Percentiles rank a stretch among this genome's conserved stretches.
These are phyloP conservation scores for Drosophila lacertosa DNA, from an alignment of 1,140 invertebrate genomes.

Conservation along the genomic window DNA sequence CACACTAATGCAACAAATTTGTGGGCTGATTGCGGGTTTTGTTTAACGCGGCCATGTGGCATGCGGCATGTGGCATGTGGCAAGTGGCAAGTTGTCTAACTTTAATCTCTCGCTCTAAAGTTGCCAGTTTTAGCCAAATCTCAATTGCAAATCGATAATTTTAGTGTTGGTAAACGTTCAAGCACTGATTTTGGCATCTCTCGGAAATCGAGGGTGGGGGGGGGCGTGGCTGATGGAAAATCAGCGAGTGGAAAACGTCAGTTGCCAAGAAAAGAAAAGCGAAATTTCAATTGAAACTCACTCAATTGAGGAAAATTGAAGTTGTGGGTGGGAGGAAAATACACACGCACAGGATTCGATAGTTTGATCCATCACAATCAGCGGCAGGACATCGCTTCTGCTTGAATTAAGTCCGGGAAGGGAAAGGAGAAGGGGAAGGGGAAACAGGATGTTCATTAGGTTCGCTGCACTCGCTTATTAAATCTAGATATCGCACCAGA, in stretches of 20 bases:
- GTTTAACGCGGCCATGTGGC: constrained; percentile 47
- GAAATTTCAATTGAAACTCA: constrained; percentile 74
- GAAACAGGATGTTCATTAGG: constrained; percentile 78
- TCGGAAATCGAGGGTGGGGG: too few relatives aligned
- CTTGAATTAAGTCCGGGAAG: constrained; percentile 62
- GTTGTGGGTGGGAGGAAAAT: background rate
- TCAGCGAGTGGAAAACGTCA: constrained; percentile 50
- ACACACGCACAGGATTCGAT: constrained; percentile 27
- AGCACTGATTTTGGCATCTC: constrained; percentile 53
- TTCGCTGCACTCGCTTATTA: constrained; percentile 75
- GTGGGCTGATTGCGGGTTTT: constrained; percentile 78
- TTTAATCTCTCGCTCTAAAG: background rate
- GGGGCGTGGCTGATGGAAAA: constrained; percentile 51
- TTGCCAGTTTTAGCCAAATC: background rate
- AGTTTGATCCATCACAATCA: constrained; percentile 82
- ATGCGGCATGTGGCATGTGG: constrained; percentile 23
- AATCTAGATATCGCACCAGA: constrained; percentile 61
- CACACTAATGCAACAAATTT: constrained; percentile 79
- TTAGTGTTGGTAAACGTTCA: constrained; percentile 11
- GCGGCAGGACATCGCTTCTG: constrained; percentile 71
- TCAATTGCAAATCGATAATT: background rate
- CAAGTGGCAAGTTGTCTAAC: constrained; percentile 26
- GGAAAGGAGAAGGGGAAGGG: constrained; percentile 30
- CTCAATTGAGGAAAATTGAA: constrained; percentile 56
- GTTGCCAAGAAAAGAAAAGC: constrained; percentile 63